Base-by-base conservation (phyloP, 2,888 invertebrate genomes). In the Mechanitis messenoides region DNA sequence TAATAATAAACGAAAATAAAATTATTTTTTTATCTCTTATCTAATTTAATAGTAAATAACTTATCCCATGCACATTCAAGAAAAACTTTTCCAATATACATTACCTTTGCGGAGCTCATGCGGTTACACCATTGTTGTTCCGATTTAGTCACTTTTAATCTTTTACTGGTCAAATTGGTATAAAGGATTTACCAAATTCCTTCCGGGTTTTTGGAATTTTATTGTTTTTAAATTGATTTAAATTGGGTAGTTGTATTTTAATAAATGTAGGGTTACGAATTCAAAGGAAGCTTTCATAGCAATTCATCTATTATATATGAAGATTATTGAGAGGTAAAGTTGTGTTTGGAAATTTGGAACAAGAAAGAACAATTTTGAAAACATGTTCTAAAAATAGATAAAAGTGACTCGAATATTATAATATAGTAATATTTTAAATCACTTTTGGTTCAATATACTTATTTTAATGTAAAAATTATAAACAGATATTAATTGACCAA, bases 61-160 rank as follows among this genome's bases (percentile, higher is more conserved):
- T 50, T 50, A 50, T 74, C 76, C 45, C 58, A 59, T 42, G 58
- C 62, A 55, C 61, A 59, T 71, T 72, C 72, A 77, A 77, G 73
- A 71, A 71, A 78, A 88, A 88, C 82, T 89, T 88, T 87, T 87
- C 87, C 86, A 89, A 89, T 89, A 88, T 86, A 83, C 78, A 85
- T 77, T 79, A 80, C 80, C 77, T 76, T 74, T 67, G 73, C 75
- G 63, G 70, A 74, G 76, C 77, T 78, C 78, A 72, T 79, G 84
- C 74, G 85, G 85, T 81, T 75, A 71, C 76, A 71, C 71, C 74
- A 75, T 81, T 83, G 83, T 85, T 87, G 87, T 84, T 75, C 75
- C 70, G 72, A 69, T 69, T 66, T 68, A 66, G 58, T 58, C 67
- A 67, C 72, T 69, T 75, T 76, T 73, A 74, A 72, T 72, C 73